A percentile compares a stretch with the other conserved stretches of the same genome.
Evolutionary conservation across 2,113 vertebrate genomes (phyloP).

Genomic region (Galbula dea): DNA sequence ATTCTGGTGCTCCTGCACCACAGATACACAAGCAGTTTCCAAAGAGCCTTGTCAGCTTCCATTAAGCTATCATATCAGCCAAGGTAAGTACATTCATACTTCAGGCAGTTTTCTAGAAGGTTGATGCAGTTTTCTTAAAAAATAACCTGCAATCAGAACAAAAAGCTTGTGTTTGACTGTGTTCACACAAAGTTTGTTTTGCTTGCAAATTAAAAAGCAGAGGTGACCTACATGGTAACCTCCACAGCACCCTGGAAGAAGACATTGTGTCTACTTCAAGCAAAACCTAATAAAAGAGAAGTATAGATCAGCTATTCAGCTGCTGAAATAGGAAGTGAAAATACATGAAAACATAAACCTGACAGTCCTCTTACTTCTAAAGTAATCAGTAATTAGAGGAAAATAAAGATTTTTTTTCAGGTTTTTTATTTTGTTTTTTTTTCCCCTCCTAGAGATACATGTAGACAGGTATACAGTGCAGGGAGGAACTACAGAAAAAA

Average conservation of each 20-base stretch:
- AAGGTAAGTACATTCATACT: not conserved
- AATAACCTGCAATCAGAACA: not conserved
- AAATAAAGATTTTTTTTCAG: not conserved
- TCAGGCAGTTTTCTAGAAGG: not conserved
- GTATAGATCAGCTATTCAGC: not conserved
- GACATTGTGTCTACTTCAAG: not conserved
- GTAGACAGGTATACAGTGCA: not conserved
- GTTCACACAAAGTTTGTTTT: not conserved
- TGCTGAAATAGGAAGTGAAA: not conserved
- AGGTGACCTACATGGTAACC: not conserved
- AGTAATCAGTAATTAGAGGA: not conserved
- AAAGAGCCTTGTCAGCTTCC: not conserved
- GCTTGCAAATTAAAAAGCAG: not conserved
- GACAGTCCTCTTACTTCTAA: not conserved
- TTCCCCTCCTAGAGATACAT: not conserved
- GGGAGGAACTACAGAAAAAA: not conserved
- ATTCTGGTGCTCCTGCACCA: not conserved
- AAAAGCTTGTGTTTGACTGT: not conserved
- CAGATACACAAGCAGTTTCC: not conserved
- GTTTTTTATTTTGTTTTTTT: not conserved
- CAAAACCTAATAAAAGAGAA: not conserved
- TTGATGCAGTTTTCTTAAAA: not conserved
- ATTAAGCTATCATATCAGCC: not conserved
- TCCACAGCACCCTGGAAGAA: not conserved
- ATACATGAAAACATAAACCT: not conserved